A percentile compares a stretch with the other conserved stretches of the same genome.
Conservation (phyloP, 2,113 vertebrate species). For the Solea solea region DNA sequence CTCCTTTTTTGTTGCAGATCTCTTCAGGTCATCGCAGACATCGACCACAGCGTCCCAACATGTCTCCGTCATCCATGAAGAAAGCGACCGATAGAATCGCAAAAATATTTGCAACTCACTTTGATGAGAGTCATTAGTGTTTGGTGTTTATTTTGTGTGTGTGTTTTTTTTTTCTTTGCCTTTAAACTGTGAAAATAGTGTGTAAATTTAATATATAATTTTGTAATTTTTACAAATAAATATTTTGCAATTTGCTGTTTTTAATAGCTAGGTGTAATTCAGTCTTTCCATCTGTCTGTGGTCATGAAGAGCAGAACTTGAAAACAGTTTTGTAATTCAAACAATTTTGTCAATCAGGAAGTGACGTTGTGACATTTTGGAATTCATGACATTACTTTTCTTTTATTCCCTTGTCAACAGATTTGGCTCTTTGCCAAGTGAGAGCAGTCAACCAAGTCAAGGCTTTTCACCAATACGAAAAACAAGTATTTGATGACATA, state of each 20-base stretch:
- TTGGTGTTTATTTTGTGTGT: neutral
- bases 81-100: conserved; percentile 88
- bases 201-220: conserved; percentile 50
- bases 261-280: neutral
- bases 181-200: conserved; percentile 26
- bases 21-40: conserved; percentile 41
- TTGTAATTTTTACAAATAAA: conserved; percentile 74
- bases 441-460: no score
- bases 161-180: neutral
- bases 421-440: no score
- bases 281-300: neutral
- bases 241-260: conserved; percentile 20
- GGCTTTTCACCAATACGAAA: no score
- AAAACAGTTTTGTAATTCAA: no score
- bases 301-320: no score
- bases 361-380: no score
- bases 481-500: no score
- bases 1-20: conserved; percentile 49
- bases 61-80: conserved; percentile 60
- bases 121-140: conserved; percentile 72
- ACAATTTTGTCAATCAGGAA: no score
- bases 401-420: no score
- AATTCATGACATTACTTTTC: no score
- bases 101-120: conserved; percentile 88
- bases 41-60: conserved; percentile 63